Evolutionary conservation across 1,140 invertebrate species (phyloP), one percentile per base, ranked within the genome.

Genomic region (Microplitis mediator): DNA sequence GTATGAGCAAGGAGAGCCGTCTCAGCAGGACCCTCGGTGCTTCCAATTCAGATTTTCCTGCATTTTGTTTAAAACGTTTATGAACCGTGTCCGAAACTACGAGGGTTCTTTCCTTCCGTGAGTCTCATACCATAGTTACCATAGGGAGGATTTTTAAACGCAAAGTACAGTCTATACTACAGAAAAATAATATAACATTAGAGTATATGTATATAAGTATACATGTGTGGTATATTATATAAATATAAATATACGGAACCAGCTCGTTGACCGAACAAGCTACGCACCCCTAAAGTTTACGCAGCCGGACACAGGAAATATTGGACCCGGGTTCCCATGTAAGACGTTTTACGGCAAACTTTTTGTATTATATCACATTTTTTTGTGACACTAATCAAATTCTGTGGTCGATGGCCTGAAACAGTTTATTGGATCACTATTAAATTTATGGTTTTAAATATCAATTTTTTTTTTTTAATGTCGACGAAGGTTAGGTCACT

Each of bases 1-100:
- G 68, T 61, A 69, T 45, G 71, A 73, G 72, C 71, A 73, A 73
- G 54, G 13, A 61, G 58, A 23, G 16, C 23, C n/a, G n/a, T 45
- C 54, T 45, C 31, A 6, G 6, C 4, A 3, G 50, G 11, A 36
- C 35, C 34, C 32, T 62, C 60, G 50, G 8, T 52, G 13, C 65
- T 68, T 75, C 75, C 78, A 81, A 83, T 84, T 82, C 75, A 81
- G 74, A 78, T 78, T 85, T 84, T 83, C 79, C 80, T 66, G 79
- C 78, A 85, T 85, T 84, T 85, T 82, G 81, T 85, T 85, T 85
- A 85, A 85, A 85, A 82, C 80, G 82, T 85, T 85, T 85, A 85
- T 85, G 84, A 85, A 81, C 79, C 84, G 83, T 85, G 76, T 84
- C 84, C 82, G 76, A 84, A 81, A 54, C 39, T 45, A 45, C 61